Conservation (phyloP, 2,797 vertebrate species). For the Xenentodon cancila region DNA sequence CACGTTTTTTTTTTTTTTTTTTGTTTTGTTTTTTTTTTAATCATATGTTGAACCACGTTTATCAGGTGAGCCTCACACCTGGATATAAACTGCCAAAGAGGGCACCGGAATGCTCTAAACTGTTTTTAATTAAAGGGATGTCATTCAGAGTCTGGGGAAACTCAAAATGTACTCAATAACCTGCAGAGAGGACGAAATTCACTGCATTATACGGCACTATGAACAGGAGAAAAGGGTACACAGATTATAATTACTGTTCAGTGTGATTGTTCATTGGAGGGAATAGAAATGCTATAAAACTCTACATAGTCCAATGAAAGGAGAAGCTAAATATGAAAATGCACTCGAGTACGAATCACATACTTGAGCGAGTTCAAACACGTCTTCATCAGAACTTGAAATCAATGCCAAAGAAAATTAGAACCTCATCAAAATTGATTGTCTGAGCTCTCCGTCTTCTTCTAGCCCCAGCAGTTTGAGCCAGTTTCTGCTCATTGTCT, state of each 20-base stretch:
- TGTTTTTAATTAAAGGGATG: not conserved
- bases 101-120: not conserved
- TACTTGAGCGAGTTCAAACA: conserved; percentile 3
- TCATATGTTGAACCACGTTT: no score
- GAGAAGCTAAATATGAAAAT: conserved; percentile 13
- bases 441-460: conserved; percentile 32
- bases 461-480: conserved; percentile 43
- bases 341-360: not conserved
- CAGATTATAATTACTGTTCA: conserved; percentile 41
- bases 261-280: conserved; percentile 34
- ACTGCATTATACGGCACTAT: no score
- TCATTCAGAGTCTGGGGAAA: not conserved
- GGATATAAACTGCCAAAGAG: not conserved
- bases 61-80: conserved; percentile 1
- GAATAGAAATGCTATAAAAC: conserved; percentile 21
- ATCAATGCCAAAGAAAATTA: conserved; percentile 54
- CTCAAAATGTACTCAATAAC: conserved; percentile 2
- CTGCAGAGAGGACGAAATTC: not conserved
- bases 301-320: conserved; percentile 23
- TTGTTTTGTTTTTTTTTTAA: not conserved
- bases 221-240: conserved; percentile 19
- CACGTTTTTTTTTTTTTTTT: not conserved
- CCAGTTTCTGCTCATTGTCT: conserved; percentile 13
- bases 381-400: conserved; percentile 33
- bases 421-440: conserved; percentile 61